Conservation (phyloP, 2,888 invertebrate genomes). For the Schrankia costaestrigalis region DNA sequence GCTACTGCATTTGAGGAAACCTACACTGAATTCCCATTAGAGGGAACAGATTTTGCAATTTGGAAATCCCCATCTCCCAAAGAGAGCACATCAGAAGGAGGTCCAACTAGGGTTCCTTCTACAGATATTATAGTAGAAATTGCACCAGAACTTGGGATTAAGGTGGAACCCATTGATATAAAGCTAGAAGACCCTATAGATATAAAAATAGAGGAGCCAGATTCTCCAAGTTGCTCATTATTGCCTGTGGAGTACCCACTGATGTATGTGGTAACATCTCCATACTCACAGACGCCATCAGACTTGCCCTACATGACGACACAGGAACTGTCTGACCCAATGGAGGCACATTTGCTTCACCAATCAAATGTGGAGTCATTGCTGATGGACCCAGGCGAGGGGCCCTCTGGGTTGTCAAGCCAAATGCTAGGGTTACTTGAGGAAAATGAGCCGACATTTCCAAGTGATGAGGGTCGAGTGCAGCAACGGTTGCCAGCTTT, state of each 20-base stretch:
- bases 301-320: slow-evolving; percentile 52
- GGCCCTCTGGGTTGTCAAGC: slow-evolving; percentile 64
- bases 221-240: slow-evolving; percentile 53
- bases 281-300: slow-evolving; percentile 54
- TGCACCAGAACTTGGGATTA: slow-evolving; percentile 55
- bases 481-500: slow-evolving; percentile 68
- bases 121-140: slow-evolving; percentile 69
- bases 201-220: slow-evolving; percentile 53
- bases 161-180: slow-evolving; percentile 60
- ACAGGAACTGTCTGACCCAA: slow-evolving; percentile 46
- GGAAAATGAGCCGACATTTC: slow-evolving; percentile 49
- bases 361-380: slow-evolving; percentile 56
- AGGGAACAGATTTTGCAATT: slow-evolving; percentile 48
- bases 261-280: slow-evolving; percentile 62
- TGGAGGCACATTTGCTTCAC: slow-evolving; percentile 57
- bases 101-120: slow-evolving; percentile 60
- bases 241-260: slow-evolving; percentile 58
- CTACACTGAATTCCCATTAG: slow-evolving; percentile 56
- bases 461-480: slow-evolving; percentile 51
- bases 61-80: slow-evolving; percentile 60
- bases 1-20: slow-evolving; percentile 65
- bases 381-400: slow-evolving; percentile 69
- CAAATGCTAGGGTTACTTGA: slow-evolving; percentile 64
- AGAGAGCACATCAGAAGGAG: slow-evolving; percentile 47
- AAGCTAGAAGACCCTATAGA: slow-evolving; percentile 53